Evolutionary conservation across 2,797 vertebrate genomes (phyloP), one percentile per base, ranked within the genome.

Genomic region (Rhodeus uyekii): DNA sequence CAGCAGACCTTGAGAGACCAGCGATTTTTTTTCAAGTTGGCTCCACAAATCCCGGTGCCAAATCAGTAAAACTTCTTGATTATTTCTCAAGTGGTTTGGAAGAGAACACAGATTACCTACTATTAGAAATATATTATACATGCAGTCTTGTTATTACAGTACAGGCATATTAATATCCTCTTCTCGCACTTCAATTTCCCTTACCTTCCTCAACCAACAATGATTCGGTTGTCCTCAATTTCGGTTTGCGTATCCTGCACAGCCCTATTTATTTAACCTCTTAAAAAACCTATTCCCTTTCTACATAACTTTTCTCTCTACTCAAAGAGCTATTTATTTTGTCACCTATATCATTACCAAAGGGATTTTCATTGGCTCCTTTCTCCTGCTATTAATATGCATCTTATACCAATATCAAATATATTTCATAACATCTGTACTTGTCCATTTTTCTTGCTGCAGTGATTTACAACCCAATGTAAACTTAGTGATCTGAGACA

Each of bases 261-360:
- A 77, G 24, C 22, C 14, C 44, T 24, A 6, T 29, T 79, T 79
- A 55, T 68, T 68, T 58, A 69, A 58, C 50, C 24, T 44, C n/a
- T n/a, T n/a, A n/a, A n/a, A n/a, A n/a, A n/a, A n/a, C n/a, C 9
- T 64, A 8, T n/a, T 71, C 29, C 42, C 1, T 34, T 60, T 48
- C 36, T 48, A 8, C 44, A 27, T 48, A 38, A 61, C 19, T 3
- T 34, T 69, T 27, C 36, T 80, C 10, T n/a, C 38, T 60, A 12
- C 18, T 5, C 1, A 8, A 58, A 58, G 50, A 42, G 8, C 44
- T n/a, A 58, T 80, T 50, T 78, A 27, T 27, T 27, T 39, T 27
- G 13, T 42, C 50, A 69, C 24, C 36, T 58, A 67, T 78, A 32
- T 19, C 46, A 55, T 55, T 55, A 53, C 50, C 50, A 3, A 36